Conservation (phyloP, 1,140 invertebrate genomes). For the Panagrolaimus sp. region DNA sequence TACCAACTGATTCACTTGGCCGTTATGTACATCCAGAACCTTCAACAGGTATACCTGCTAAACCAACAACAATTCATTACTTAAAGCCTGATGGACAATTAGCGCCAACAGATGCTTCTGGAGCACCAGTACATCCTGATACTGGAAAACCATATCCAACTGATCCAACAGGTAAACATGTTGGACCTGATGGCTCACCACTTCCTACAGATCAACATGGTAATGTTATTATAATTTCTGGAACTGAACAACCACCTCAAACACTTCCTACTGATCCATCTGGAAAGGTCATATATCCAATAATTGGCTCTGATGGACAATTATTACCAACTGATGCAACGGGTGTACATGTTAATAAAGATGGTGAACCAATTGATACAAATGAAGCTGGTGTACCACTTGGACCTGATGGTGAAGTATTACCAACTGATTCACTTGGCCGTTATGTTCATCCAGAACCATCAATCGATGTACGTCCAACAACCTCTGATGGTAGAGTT, state of each 20-base stretch:
- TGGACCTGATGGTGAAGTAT: constrained; percentile 16
- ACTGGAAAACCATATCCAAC: neutral
- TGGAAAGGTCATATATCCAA: constrained; percentile 20
- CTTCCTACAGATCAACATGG: constrained; percentile 3
- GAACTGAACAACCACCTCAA: too few relatives aligned
- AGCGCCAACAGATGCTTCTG: constrained; percentile 30
- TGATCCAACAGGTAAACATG: neutral
- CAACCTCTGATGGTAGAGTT: too few relatives aligned
- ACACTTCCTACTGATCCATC: constrained; percentile 19
- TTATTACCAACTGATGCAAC: constrained; percentile 27
- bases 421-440: constrained; percentile 12
- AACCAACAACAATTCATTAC: too few relatives aligned
- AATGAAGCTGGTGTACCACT: constrained; percentile 12
- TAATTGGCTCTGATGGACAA: constrained; percentile 36
- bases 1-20: too few relatives aligned
- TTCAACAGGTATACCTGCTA: too few relatives aligned
- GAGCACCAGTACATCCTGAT: neutral
- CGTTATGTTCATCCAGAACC: neutral
- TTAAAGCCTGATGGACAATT: too few relatives aligned
- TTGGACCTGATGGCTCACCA: constrained; percentile 18
- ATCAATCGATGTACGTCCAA: neutral
- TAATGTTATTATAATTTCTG: neutral
- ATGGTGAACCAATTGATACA: constrained; percentile 7
- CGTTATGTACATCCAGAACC: too few relatives aligned
- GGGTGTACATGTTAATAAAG: constrained; percentile 26